Evolutionary conservation across 1,140 invertebrate genomes (phyloP).

Genomic region (Eriosoma lanigerum): DNA sequence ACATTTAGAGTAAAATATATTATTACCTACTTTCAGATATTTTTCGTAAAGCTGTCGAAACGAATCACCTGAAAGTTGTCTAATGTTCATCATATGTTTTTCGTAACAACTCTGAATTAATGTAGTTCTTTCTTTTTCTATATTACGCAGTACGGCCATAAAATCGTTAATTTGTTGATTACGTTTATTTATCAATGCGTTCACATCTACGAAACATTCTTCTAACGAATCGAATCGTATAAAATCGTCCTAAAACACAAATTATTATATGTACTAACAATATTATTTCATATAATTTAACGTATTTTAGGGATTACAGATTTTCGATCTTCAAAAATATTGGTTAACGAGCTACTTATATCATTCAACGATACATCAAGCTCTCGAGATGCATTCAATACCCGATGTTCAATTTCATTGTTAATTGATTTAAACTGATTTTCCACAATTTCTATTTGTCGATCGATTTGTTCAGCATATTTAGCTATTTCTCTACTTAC

Average conservation of each 20-base stretch:
- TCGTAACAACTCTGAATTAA: neutral
- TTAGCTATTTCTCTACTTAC: neutral
- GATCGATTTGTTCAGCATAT: neutral
- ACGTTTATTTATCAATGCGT: neutral
- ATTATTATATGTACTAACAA: neutral
- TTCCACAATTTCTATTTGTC: neutral
- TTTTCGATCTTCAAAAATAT: neutral
- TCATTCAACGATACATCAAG: neutral
- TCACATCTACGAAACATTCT: neutral
- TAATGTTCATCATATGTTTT: neutral
- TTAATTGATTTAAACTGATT: slow-evolving; percentile 11
- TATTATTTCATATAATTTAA: neutral
- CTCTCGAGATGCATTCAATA: neutral
- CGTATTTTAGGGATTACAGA: neutral
- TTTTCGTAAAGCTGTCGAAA: neutral
- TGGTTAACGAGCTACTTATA: neutral
- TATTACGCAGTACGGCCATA: neutral
- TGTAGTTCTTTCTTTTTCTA: slow-evolving; percentile 17
- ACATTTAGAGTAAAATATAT: too few relatives aligned
- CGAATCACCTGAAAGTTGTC: neutral
- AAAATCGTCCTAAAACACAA: neutral
- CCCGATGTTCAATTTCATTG: neutral
- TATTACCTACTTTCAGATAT: slow-evolving; percentile 9
- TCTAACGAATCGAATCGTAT: neutral
- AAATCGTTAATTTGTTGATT: slow-evolving; percentile 9